Percentiles rank a stretch among this genome's conserved stretches.
These are phyloP conservation scores for rat (Rattus norvegicus) DNA, from an alignment of 2,113 vertebrate species.

Conservation along the genomic window DNA sequence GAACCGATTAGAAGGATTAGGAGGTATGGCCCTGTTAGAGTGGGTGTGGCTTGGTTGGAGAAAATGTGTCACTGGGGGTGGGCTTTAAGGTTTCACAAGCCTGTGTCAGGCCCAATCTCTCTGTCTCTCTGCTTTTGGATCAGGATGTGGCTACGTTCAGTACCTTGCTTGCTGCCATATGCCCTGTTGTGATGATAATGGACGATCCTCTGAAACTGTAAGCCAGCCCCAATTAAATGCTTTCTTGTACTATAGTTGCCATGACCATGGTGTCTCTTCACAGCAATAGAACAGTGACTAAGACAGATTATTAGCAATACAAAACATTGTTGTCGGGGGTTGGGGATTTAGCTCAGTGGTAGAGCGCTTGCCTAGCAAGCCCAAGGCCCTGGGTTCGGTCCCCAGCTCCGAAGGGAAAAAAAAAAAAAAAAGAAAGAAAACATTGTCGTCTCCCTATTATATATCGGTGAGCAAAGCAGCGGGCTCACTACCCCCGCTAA, in stretches of 20 bases:
- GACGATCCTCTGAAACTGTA: not conserved
- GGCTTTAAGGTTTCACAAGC: not conserved
- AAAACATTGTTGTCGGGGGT: not conserved
- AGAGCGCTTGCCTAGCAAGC: too few relatives aligned
- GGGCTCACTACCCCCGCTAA: not conserved
- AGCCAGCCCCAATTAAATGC: not conserved
- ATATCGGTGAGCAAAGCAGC: not conserved
- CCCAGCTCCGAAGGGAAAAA: too few relatives aligned
- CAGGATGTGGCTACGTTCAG: not conserved
- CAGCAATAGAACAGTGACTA: not conserved
- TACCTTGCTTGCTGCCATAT: not conserved
- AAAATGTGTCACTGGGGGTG: not conserved
- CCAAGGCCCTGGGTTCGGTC: too few relatives aligned
- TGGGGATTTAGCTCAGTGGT: too few relatives aligned
- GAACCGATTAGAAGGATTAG: not conserved
- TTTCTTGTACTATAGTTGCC: not conserved
- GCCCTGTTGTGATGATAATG: not conserved
- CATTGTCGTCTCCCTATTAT: not conserved
- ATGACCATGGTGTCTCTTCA: not conserved
- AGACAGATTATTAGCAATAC: not conserved
- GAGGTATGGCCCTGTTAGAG: not conserved
- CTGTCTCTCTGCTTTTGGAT: not conserved
- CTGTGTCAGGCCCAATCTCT: not conserved
- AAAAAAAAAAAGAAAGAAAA: too few relatives aligned
- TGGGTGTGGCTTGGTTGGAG: not conserved